These are phyloP conservation scores for Sturnus vulgaris DNA, from an alignment of 2,113 vertebrate species.

Conservation along the genomic window DNA sequence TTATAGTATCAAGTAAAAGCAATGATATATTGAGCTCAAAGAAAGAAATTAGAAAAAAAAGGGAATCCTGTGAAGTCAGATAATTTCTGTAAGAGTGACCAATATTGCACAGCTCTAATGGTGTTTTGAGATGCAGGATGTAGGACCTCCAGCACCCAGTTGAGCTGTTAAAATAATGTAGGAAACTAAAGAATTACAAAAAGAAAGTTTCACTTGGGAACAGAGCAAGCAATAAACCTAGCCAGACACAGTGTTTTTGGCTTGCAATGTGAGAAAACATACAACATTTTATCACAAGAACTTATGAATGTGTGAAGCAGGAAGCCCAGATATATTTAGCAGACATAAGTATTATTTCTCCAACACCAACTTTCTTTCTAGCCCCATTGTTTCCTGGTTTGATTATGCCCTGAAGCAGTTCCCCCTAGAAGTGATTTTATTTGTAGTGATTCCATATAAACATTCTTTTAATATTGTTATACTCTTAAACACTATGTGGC, in stretches of 20 bases:
- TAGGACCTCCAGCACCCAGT: background rate
- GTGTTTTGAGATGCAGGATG: background rate
- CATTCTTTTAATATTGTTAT: background rate
- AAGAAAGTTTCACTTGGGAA: constrained; percentile 32
- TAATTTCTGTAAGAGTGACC: background rate
- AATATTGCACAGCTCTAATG: background rate
- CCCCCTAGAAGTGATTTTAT: background rate
- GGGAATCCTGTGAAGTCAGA: background rate
- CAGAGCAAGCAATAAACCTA: constrained; percentile 25
- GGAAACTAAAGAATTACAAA: constrained; percentile 30
- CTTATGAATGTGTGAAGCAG: constrained; percentile 43
- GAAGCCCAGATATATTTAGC: constrained; percentile 14
- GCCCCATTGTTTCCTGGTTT: background rate
- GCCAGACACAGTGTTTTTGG: background rate
- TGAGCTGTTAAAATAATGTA: background rate
- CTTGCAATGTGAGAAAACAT: constrained; percentile 12
- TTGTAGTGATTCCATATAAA: background rate
- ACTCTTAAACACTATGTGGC: background rate
- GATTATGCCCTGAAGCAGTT: background rate
- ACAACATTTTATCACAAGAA: constrained; percentile 9
- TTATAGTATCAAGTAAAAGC: constrained; percentile 5
- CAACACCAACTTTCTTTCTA: background rate
- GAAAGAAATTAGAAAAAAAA: background rate
- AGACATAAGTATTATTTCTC: constrained; percentile 21
- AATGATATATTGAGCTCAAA: background rate